Conservation (phyloP, 2,797 vertebrate species). For the Trichosurus vulpecula region DNA sequence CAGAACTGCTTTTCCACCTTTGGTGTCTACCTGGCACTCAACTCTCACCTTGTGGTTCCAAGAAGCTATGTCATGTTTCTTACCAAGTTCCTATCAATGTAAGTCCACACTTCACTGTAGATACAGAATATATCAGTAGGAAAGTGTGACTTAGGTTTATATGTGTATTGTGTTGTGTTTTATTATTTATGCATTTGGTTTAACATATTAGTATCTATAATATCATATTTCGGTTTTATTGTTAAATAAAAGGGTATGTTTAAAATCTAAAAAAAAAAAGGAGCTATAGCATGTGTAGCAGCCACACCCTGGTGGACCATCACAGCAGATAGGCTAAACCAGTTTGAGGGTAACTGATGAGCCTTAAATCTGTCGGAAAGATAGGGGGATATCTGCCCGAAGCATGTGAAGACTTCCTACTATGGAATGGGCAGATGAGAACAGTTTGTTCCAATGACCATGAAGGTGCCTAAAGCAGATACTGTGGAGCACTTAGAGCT, state of each 20-base stretch:
- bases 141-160: not conserved
- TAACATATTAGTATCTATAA: not conserved
- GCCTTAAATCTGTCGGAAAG: not conserved
- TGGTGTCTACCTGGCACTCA: not conserved
- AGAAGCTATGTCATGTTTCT: not conserved
- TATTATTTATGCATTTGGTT: not conserved
- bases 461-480: not conserved
- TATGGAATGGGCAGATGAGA: not conserved
- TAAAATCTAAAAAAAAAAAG: not conserved
- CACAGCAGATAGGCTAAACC: not conserved
- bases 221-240: not conserved
- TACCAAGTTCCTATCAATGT: not conserved
- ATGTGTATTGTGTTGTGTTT: not conserved
- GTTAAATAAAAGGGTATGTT: not conserved
- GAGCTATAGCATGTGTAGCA: not conserved
- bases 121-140: not conserved
- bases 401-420: not conserved
- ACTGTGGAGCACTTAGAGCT: not conserved
- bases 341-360: not conserved
- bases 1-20: not conserved
- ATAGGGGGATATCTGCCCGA: not conserved
- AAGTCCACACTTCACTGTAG: not conserved
- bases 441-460: not conserved
- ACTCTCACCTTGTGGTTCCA: not conserved
- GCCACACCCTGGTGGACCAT: rapidly evolving